Evolutionary conservation across 1,140 invertebrate species (phyloP), one percentile per base, ranked within the genome.

Genomic region (Condylostylus longicornis): DNA sequence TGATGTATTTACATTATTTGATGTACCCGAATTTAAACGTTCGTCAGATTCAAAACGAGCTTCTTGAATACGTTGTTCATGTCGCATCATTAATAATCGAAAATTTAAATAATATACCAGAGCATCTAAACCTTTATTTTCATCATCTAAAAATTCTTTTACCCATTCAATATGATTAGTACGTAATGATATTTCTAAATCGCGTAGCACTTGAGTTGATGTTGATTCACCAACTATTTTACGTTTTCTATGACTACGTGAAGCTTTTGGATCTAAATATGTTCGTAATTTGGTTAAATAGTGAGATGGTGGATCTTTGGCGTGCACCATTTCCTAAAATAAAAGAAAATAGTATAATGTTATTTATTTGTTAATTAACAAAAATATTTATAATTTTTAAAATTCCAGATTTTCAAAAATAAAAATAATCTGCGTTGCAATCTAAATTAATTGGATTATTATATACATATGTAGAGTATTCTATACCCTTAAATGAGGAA

Each of bases 141-240:
- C 77, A 47, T 96, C 88, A 63, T 91, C 86, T 27, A 99, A 68
- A 66, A 98, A 99, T 64, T 97, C 89, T 50, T 89, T 74, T 21
- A 98, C 95, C 95, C 95, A 98, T 88, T 98, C 94, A 54, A 99
- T 98, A 61, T 95, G 88, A 70, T 98, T 98, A 30, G 95, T 98
- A 48, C 95, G 74, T 37, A 99, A 66, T 8, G 95, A 98, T 54
- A 98, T 98, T 70, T 98, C 94, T 47, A 99, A 70, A 69, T 98
- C 94, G 53, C 93, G 73, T 19, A 98, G 68, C 41, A 98, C 89
- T 73, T 97, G 91, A 17, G 95, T 98, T 15, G 94, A 98, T 31
- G 93, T 97, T 8, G 90, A 88, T 58, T 96, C 90, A 25, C 88
- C 87, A 14, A 97, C 79, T 71, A 91, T 86, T 75, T 96, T 96